These are phyloP conservation scores for Psephotus haematonotus DNA, from an alignment of 2,113 vertebrate genomes.

Conservation along the genomic window DNA sequence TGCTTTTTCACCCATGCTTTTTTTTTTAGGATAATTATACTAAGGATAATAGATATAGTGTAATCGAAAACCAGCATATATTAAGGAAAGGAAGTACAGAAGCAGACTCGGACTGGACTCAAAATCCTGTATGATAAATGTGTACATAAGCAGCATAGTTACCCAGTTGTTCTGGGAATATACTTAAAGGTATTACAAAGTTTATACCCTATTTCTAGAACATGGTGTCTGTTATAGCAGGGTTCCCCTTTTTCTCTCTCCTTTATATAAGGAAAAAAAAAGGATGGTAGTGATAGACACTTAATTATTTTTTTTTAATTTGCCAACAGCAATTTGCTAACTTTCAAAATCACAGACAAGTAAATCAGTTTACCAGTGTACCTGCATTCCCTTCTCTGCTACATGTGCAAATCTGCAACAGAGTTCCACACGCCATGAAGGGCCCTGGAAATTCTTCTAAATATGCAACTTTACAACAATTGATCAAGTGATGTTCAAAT, in stretches of 20 bases:
- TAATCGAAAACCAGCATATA: neutral
- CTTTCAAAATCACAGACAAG: neutral
- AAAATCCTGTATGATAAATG: neutral
- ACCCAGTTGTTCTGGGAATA: neutral
- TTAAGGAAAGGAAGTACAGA: neutral
- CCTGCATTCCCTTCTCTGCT: neutral
- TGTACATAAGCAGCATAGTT: neutral
- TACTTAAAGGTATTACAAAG: neutral
- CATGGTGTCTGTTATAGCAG: neutral
- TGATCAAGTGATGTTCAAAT: neutral
- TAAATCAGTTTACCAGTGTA: neutral
- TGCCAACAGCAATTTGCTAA: neutral
- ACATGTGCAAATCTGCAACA: neutral
- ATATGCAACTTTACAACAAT: neutral
- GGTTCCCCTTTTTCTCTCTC: neutral
- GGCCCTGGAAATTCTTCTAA: neutral
- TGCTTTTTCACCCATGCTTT: neutral
- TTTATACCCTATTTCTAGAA: neutral
- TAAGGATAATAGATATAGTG: neutral
- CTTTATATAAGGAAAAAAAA: neutral
- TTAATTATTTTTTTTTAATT: neutral
- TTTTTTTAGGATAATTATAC: neutral
- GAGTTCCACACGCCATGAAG: neutral
- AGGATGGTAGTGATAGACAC: neutral
- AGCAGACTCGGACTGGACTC: neutral